Base-by-base conservation (phyloP, 2,888 invertebrate species). In the Nomada lathburiana region DNA sequence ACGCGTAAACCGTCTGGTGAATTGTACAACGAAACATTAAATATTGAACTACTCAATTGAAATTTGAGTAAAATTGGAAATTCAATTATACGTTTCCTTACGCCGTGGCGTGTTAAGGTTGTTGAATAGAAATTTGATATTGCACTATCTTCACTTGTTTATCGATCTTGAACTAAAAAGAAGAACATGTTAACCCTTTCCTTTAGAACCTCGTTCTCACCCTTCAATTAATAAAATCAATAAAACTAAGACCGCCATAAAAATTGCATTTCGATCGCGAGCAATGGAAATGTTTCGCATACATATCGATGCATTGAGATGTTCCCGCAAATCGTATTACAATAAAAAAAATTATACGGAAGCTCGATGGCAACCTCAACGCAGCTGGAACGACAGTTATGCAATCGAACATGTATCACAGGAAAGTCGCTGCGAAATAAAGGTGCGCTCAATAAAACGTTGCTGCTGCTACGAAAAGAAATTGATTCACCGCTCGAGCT, bases 381-480 rank as follows among this genome's bases (percentile, higher is more conserved):
- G 68, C 62, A 70, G 55, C 20, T 16, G 20, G 55, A 36, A 67
- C 67, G 68, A 80, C 68, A 65, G 81, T 81, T 76, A 81, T 65
- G 69, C 73, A 57, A 70, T 81, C 69, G 69, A 55, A 64, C 68
- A 73, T 82, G 70, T 65, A 80, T 80, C 82, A 84, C 68, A 52
- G 59, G 50, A 60, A 55, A 76, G 23, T 50, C 16, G 47, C 52
- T 52, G 62, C 63, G 75, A 78, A 80, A 76, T 85, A 86, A 81
- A 83, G 73, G 80, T 29, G 53, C 60, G 81, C 76, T 79, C 81
- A 53, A 78, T 85, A 85, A 76, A 77, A 81, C 68, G 47, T 60
- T 64, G 20, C 20, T 63, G 69, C 44, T 52, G 23, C 55, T n/a
- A 29, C 62, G 52, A 53, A 64, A 81, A 82, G 82, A 84, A 86